Base-by-base conservation (phyloP, 2,113 vertebrate species). In the Aegithalos caudatus region DNA sequence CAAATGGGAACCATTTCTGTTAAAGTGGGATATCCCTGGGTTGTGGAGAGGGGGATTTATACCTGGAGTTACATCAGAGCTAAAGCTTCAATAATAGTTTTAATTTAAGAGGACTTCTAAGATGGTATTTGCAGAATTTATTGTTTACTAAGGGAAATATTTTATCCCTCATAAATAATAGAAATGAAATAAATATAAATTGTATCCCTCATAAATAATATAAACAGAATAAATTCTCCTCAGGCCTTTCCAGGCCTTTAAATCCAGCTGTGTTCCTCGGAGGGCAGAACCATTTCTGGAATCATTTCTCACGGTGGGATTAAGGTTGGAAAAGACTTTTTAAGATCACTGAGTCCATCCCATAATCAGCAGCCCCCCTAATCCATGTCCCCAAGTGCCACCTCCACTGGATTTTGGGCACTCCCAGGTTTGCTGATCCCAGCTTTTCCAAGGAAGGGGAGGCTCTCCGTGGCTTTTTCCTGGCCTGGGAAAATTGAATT, bases 341-440 rank as follows among this genome's bases (percentile, higher is more conserved):
- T 2, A 14, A 35, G 21, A 20, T 8, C 2, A 0, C 4, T 6
- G 24, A 62, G 47, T 2, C 19, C 22, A 33, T 5, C 27, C 72
- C 67, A 17, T 53, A 35, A 2, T 12, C 40, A 56, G 12, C 50
- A 56, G 6, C 45, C 28, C 3, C 47, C 11, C 19, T 7, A 3
- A 33, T 10, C 80, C 57, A 1, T 28, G 69, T 64, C 28, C 58
- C 27, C 78, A 51, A 2, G 47, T 51, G 73, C n/a, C 78, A 81
- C 44, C 54, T 50, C 14, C n/a, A 7, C 4, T 10, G 20, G 44
- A 1, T 5, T 17, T 25, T 33, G 48, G 42, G 1, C 58, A 12
- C 13, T 37, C 15, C 24, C 53, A 67, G 62, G 14, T 23, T 20
- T 38, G 38, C 12, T 35, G 27, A 6, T 51, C 17, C 45, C 80